Conservation (phyloP, 2,113 vertebrate species). For the Carassius carassius region DNA sequence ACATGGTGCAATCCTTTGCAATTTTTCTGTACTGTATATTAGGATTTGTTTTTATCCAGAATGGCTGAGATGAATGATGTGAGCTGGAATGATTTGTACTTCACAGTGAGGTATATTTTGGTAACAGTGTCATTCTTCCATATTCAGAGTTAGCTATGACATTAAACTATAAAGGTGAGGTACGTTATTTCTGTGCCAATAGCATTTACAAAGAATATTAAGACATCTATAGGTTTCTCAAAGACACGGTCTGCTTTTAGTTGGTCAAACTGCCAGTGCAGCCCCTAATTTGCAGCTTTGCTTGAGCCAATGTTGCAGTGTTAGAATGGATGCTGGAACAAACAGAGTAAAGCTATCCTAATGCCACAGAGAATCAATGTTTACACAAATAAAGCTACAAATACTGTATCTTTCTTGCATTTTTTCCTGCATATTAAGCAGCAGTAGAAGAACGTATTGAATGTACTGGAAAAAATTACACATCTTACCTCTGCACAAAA, state of each 20-base stretch:
- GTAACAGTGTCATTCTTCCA: not conserved
- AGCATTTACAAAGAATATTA: not conserved
- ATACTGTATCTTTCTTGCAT: not conserved
- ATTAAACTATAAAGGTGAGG: not conserved
- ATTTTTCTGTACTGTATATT: conserved; percentile 4
- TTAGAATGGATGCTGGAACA: not conserved
- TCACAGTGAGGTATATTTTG: not conserved
- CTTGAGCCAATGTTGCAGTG: not conserved
- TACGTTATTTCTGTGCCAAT: not conserved
- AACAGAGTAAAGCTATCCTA: not conserved
- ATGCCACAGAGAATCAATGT: not conserved
- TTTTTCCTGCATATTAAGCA: not conserved
- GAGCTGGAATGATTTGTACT: conserved; percentile 10
- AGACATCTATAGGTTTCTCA: not conserved
- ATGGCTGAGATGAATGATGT: conserved; percentile 2
- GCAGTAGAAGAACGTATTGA: not conserved
- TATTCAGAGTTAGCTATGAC: not conserved
- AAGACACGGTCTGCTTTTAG: not conserved
- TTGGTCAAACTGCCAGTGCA: not conserved
- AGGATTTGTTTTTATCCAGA: not conserved
- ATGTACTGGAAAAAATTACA: not conserved
- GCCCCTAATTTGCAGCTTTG: not conserved
- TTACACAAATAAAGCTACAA: not conserved
- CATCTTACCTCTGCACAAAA: not conserved
- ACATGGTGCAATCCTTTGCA: conserved; percentile 40